These are phyloP conservation scores for Deilephila elpenor DNA, from an alignment of 2,888 invertebrate genomes.

Conservation along the genomic window DNA sequence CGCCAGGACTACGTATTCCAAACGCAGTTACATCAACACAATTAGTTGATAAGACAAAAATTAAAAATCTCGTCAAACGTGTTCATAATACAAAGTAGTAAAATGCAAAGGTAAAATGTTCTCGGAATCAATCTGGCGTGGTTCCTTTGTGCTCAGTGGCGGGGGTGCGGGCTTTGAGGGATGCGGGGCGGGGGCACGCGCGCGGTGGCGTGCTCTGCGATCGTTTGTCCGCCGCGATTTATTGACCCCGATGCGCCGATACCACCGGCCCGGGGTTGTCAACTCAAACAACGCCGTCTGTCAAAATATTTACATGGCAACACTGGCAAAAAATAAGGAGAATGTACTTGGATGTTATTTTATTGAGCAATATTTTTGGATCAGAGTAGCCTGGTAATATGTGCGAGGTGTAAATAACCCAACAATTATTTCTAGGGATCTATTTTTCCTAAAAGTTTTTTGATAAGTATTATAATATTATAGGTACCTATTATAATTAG, in stretches of 20 bases:
- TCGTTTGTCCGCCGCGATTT: slow-evolving; percentile 58
- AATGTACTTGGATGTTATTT: neutral
- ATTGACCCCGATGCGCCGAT: slow-evolving; percentile 40
- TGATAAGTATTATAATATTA: too few relatives aligned
- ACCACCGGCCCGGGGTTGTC: slow-evolving; percentile 30
- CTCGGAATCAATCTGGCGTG: neutral
- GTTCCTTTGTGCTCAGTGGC: slow-evolving; percentile 3
- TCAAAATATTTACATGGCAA: slow-evolving; percentile 27
- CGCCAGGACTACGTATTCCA: neutral
- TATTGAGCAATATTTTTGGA: neutral
- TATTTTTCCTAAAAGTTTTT: too few relatives aligned
- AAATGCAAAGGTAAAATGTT: too few relatives aligned
- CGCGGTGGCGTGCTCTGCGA: slow-evolving; percentile 53
- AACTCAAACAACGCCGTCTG: slow-evolving; percentile 16
- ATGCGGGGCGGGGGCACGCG: neutral
- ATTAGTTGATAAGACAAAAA: slow-evolving; percentile 1
- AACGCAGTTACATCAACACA: neutral
- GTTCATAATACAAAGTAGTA: neutral
- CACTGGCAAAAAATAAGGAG: neutral
- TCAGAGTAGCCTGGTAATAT: neutral
- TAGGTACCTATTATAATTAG: too few relatives aligned
- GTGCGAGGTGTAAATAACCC: neutral
- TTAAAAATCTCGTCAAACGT: neutral
- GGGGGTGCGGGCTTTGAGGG: neutral
- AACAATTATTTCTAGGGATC: neutral